Evolutionary conservation across 2,888 invertebrate genomes (phyloP).

Genomic region (Melanostoma mellinum): DNA sequence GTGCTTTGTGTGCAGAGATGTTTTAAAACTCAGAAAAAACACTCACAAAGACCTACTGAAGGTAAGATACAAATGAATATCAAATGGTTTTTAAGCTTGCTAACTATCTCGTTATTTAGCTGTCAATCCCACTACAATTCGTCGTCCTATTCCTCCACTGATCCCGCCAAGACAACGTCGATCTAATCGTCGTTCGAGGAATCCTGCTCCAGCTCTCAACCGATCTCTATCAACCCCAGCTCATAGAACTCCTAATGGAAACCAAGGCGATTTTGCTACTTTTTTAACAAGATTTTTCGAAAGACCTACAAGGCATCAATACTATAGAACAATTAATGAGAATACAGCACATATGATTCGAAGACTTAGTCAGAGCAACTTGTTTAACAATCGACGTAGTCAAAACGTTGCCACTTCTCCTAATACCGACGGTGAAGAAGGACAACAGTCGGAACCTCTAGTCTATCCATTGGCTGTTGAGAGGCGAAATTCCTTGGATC

Average conservation of each 20-base stretch:
- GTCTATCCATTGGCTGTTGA: slow-evolving; percentile 21
- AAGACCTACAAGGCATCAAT: slow-evolving; percentile 79
- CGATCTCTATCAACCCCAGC: slow-evolving; percentile 59
- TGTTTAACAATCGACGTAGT: slow-evolving; percentile 78
- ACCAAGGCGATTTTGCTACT: slow-evolving; percentile 74
- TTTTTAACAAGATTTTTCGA: slow-evolving; percentile 80
- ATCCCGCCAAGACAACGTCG: slow-evolving; percentile 64
- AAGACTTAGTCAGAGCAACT: slow-evolving; percentile 80
- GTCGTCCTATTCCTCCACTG: slow-evolving; percentile 66
- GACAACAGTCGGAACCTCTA: slow-evolving; percentile 62
- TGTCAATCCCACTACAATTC: not conserved
- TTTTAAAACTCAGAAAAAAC: slow-evolving; percentile 69
- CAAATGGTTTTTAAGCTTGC: not conserved
- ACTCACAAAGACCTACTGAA: slow-evolving; percentile 1
- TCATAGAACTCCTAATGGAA: slow-evolving; percentile 20
- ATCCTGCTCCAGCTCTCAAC: slow-evolving; percentile 41
- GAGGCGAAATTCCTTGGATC: not conserved
- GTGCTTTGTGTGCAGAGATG: slow-evolving; percentile 77
- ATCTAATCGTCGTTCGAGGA: slow-evolving; percentile 32
- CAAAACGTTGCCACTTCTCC: slow-evolving; percentile 72
- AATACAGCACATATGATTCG: slow-evolving; percentile 80
- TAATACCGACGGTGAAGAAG: slow-evolving; percentile 6
- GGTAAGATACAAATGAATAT: slow-evolving; percentile 72
- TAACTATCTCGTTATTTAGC: not conserved
- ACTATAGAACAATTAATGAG: slow-evolving; percentile 80